A percentile compares a stretch with the other conserved stretches of the same genome.
Conservation (phyloP, 2,113 vertebrate genomes). For the Prunella fulvescens region DNA sequence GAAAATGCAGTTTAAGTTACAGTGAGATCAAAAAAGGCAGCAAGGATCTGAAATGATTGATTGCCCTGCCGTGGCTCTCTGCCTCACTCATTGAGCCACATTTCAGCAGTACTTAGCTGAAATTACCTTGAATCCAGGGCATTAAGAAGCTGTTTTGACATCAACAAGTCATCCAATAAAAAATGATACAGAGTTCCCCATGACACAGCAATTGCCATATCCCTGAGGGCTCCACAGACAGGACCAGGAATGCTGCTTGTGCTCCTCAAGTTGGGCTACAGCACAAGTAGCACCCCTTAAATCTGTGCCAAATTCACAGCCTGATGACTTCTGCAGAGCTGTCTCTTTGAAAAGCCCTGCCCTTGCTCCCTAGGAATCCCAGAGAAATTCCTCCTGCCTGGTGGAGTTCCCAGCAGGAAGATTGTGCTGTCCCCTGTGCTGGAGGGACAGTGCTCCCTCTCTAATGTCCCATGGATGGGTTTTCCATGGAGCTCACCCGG, state of each 20-base stretch:
- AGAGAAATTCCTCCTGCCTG: background rate
- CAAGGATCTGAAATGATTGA: background rate
- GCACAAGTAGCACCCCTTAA: background rate
- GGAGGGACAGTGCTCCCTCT: no score
- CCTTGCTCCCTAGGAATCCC: background rate
- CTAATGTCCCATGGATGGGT: fast-evolving
- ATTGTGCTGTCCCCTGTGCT: background rate
- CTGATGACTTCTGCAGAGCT: background rate
- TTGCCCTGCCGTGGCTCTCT: background rate
- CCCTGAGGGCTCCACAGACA: background rate
- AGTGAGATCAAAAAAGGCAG: background rate
- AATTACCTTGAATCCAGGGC: background rate
- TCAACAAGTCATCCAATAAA: background rate
- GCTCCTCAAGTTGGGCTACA: fast-evolving
- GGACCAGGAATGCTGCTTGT: background rate
- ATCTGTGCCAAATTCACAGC: background rate
- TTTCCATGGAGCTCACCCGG: background rate
- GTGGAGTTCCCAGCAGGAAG: background rate
- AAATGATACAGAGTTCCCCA: background rate
- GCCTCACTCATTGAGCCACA: background rate
- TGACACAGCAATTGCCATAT: background rate
- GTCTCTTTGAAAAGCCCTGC: background rate
- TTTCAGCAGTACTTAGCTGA: background rate
- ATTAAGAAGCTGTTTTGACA: background rate
- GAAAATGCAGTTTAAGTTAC: background rate